phyloP scores from a whole-genome alignment of 1,140 invertebrate genomes.

The Lasioglossum baleicum region DNA sequence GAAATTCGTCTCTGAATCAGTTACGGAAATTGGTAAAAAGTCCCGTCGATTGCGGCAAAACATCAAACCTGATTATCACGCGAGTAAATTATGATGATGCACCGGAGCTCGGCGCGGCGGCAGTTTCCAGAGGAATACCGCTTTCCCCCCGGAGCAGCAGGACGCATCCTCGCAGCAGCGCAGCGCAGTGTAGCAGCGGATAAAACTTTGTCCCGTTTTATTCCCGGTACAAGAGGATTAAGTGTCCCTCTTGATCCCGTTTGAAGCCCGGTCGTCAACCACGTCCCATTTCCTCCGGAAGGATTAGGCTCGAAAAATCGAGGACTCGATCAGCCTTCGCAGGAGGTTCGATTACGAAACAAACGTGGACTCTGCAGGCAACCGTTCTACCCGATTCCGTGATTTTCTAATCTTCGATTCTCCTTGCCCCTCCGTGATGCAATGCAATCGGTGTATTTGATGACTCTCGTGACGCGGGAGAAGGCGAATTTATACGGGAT shows the following conservation, averaged over 20 bases:
- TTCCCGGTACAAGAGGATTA: conserved; percentile 14
- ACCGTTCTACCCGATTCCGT: not conserved
- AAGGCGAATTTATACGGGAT: conserved; percentile 19
- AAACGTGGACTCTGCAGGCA: not conserved
- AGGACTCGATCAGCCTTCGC: not conserved
- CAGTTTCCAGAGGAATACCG: not conserved
- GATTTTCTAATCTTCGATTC: conserved; percentile 19
- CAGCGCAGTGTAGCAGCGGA: too few species aligned
- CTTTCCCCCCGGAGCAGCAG: not conserved
- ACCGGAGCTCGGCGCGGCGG: too few species aligned
- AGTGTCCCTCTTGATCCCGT: not conserved
- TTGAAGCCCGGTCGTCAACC: conserved; percentile 10
- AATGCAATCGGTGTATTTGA: not conserved
- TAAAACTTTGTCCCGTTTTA: not conserved
- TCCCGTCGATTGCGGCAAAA: too few species aligned
- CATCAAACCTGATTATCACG: too few species aligned
- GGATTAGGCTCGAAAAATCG: conserved; percentile 35
- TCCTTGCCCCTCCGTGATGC: not conserved
- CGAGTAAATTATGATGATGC: too few species aligned
- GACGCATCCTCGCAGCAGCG: not conserved
- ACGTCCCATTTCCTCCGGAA: conserved; percentile 30
- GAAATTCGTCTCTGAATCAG: too few species aligned
- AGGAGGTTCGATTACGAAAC: conserved; percentile 23
- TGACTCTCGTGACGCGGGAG: conserved; percentile 19
- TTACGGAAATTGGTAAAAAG: too few species aligned